Evolutionary conservation across 2,888 invertebrate genomes (phyloP).

Genomic region (Timandra comae): DNA sequence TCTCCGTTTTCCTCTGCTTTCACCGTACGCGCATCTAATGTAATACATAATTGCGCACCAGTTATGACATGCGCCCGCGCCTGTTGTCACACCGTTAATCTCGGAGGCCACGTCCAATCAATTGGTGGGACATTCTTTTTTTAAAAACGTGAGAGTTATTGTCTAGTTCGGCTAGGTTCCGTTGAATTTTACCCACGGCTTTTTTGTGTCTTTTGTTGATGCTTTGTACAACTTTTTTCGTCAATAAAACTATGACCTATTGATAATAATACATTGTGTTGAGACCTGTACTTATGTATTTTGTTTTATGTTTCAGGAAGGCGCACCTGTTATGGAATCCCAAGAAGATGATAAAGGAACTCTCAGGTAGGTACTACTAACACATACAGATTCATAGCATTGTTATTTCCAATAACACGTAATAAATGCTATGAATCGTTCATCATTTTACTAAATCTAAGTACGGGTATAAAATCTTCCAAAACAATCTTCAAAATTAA

Average conservation of each 20-base stretch:
- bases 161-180: slow-evolving; percentile 11
- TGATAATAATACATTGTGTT: slow-evolving; percentile 1
- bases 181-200: slow-evolving; percentile 16
- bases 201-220: slow-evolving; percentile 5
- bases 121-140: slow-evolving; percentile 20
- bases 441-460: slow-evolving; percentile 12
- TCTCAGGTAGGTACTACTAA: slow-evolving; percentile 34
- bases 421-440: slow-evolving; percentile 8
- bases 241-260: slow-evolving; percentile 4
- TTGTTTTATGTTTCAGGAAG: slow-evolving; percentile 47
- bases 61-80: slow-evolving; percentile 37
- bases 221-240: slow-evolving; percentile 7
- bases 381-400: slow-evolving; percentile 7
- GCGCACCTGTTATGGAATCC: slow-evolving; percentile 59
- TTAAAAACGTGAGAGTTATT: slow-evolving; percentile 17
- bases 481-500: slow-evolving; percentile 14
- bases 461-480: slow-evolving; percentile 11
- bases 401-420: slow-evolving; percentile 5
- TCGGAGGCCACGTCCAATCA: slow-evolving; percentile 20
- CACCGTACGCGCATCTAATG: slow-evolving; percentile 36
- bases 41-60: slow-evolving; percentile 38
- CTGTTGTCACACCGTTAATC: slow-evolving; percentile 30
- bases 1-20: slow-evolving; percentile 45
- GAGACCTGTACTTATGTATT: not conserved
- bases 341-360: slow-evolving; percentile 53